Base-by-base conservation (phyloP, 2,797 vertebrate genomes). In the Neostethus bicornis region DNA sequence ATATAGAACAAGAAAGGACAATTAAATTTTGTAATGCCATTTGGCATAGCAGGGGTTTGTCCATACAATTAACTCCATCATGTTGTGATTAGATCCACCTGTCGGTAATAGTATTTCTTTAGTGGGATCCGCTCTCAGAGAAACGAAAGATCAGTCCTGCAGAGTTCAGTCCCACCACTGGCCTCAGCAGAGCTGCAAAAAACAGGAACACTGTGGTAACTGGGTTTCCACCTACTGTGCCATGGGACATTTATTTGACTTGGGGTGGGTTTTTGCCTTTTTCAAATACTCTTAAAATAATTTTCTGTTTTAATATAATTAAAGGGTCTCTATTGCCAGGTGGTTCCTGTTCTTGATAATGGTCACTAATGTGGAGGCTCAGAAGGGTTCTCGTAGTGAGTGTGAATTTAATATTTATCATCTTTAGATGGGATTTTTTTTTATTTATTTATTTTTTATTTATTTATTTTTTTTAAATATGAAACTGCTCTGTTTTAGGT, bases 41-140 rank as follows among this genome's bases (percentile, higher is more conserved):
- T 8, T 43, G 4, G 13, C 32, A 24, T n/a, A 38, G 12, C 25
- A 14, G 19, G 12, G 16, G 44, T 7, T 5, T 5, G 3, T 32
- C 9, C 32, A 26, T 20, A 24, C 47, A 50, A 46, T 77, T 4
- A 59, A 7, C 51, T 17, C 29, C 41, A 81, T 81, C 60, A 83
- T 60, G 53, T 49, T 28, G 28, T 65, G 49, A 90, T 59, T 4
- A 46, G 63, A 76, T 51, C 29, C 87, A 87, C 78, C 85, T 90
- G 85, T 61, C 57, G 51, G 26, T 14, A 28, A 23, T 16, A 62
- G 45, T 47, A 47, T 61, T 66, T 59, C 32, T 19, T 14, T 12
- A 43, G 4, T 16, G 39, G 37, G 37, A 24, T 0, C 14, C 9
- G 14, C 37, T 34, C 39, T 24, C 24, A 1, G 0, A 2, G n/a